Base-by-base conservation (phyloP, 2,888 invertebrate species). In the Elysia crispata region DNA sequence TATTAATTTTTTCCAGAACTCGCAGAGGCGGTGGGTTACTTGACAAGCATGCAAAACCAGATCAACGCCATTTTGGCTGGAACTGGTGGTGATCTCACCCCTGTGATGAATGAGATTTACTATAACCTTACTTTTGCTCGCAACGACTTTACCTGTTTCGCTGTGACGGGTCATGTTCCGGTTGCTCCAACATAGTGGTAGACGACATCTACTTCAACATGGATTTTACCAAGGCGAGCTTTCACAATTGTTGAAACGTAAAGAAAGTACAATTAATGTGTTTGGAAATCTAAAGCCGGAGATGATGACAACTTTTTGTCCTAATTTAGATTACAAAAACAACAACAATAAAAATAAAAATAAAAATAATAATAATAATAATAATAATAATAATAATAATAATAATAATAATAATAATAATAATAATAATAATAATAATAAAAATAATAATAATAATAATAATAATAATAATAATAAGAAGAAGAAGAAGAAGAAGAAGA, bases 161-260 rank as follows among this genome's bases (percentile, higher is more conserved):
- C 30, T 83, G 83, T 64, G 79, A 81, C 57, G 83, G 83, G 25
- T 72, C 79, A 28, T 83, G 83, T 62, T 28, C 49, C 0, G 81
- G 77, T n/a, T 83, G 83, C 62, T 31, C 66, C 18, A 23, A 79
- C 54, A 79, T 83, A 23, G 72, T 81, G 11, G 74, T 74, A 13
- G 73, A 77, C 41, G 83, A 83, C 57, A 83, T 83, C 57, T 80
- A 74, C 76, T 77, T 67, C 50, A 79, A 75, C 25, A 77, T 67
- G 8, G 79, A 83, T 64, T 83, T 83, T 31, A 31, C 62, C 1
- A 77, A 50, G 70, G 83, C 81, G 25, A 72, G 82, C 62, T 30
- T 1, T 13, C 25, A 8, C 5, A 20, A 8, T 60, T 60, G 60
- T 54, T 18, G 13, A 18, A 15, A 54, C 23, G n/a, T n/a, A n/a